Base-by-base conservation (phyloP, 2,888 invertebrate genomes). In the Tridacna gigas region DNA sequence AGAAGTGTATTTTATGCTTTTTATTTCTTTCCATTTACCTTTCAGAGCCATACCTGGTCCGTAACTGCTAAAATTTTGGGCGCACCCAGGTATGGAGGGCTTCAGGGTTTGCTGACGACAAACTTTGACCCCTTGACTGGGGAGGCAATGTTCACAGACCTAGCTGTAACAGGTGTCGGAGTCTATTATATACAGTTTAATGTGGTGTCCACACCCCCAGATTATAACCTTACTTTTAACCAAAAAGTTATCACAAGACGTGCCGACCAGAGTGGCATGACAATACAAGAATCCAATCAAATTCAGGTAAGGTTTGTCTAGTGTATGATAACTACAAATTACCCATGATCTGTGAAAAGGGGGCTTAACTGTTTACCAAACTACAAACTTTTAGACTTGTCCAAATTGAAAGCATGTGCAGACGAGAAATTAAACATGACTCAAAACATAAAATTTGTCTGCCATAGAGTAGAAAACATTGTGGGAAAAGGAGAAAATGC, bases 11-110 rank as follows among this genome's bases (percentile, higher is more conserved):
- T 4, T 37, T 4, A 4, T 7, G 2, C 37, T 37, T 37, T 37
- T 4, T 37, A 37, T 37, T 7, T 37, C 37, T 37, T 37, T 37
- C 37, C 37, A 37, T 4, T 37, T 37, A 56, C 20, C 56, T 86
- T 86, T 45, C 76, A 91, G 91, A 86, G 83, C 48, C 89, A 91
- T 78, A 86, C 88, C 0, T 91, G 91, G 91, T 80, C 77, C 3
- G 86, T 82, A 4, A 78, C 79, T 26, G 86, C 80, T 3, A 80
- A 76, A n/a, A 51, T 91, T 15, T 61, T 88, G n/a, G 81, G 78
- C 22, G 78, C 22, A 18, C 79, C 90, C 5, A 85, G 80, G 63
- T 80, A 83, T 28, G 90, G 85, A 5, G 60, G 78, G 9, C 47
- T 92, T 26, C 65, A 73, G 7, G 90, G 91, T 9, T 82, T 80